These are phyloP conservation scores for Metacarcinus magister DNA, from an alignment of 2,888 invertebrate genomes.

Conservation along the genomic window DNA sequence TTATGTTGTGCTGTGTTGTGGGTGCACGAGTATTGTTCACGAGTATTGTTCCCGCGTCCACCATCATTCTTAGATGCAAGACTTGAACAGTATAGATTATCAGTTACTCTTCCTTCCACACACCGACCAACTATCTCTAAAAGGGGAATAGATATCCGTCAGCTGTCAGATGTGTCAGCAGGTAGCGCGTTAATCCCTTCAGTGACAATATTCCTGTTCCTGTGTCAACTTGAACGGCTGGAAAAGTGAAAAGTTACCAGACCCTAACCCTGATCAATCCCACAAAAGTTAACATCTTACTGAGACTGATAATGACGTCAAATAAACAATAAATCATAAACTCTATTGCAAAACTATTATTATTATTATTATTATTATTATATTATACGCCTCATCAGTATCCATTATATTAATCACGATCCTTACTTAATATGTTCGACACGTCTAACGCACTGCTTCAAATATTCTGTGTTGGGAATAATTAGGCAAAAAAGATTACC, in stretches of 20 bases:
- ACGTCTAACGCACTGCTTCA: neutral
- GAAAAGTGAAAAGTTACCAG: neutral
- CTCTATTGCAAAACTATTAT: neutral
- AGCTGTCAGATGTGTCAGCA: neutral
- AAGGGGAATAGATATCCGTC: neutral
- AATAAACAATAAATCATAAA: neutral
- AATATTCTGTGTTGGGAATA: neutral
- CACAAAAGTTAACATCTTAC: neutral
- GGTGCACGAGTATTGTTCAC: neutral
- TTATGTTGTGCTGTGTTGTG: neutral
- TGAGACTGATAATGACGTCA: neutral
- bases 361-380: neutral
- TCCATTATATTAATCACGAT: neutral
- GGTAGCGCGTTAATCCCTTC: neutral
- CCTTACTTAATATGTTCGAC: neutral
- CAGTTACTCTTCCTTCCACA: neutral
- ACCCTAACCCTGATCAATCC: neutral
- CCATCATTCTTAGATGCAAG: neutral
- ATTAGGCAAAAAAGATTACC: neutral
- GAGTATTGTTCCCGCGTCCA: neutral
- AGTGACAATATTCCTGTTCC: neutral
- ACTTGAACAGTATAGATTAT: neutral
- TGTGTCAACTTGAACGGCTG: neutral
- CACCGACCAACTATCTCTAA: neutral
- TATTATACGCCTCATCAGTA: neutral